A percentile compares a stretch with the other conserved stretches of the same genome.
These are phyloP conservation scores for Lamprologus sp. DNA, from an alignment of 2,113 vertebrate genomes.

Conservation along the genomic window DNA sequence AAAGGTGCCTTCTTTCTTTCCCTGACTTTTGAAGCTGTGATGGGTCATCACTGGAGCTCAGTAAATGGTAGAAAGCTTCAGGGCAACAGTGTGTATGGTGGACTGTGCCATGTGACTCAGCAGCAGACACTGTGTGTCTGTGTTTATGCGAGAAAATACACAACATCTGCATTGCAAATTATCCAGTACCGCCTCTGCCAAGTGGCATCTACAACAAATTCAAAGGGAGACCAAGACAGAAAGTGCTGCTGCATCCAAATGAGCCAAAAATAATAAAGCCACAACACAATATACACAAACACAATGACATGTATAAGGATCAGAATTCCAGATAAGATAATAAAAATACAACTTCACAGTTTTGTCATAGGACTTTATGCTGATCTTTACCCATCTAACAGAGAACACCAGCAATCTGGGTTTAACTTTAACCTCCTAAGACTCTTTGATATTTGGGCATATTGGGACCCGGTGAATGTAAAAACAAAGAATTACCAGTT, in stretches of 20 bases:
- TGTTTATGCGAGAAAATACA: background rate
- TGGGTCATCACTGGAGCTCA: background rate
- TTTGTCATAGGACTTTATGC: background rate
- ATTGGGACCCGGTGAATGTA: background rate
- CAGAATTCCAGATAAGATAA: background rate
- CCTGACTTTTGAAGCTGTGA: background rate
- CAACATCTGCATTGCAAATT: conserved; percentile 34
- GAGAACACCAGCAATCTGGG: background rate
- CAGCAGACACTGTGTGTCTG: background rate
- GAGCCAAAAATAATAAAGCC: background rate
- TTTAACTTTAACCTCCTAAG: background rate
- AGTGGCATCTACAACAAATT: background rate
- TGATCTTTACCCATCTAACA: background rate
- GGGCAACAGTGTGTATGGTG: background rate
- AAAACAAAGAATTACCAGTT: background rate
- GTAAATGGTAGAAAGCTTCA: conserved; percentile 11
- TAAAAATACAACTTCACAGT: background rate
- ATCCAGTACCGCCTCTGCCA: background rate
- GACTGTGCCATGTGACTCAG: conserved; percentile 19
- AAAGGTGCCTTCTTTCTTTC: background rate
- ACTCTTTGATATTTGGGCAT: background rate
- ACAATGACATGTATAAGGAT: background rate
- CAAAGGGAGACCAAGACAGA: background rate
- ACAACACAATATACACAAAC: background rate
- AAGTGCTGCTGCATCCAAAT: background rate